Evolutionary conservation across 2,113 vertebrate genomes (phyloP).

Genomic region (Archilochus colubris): DNA sequence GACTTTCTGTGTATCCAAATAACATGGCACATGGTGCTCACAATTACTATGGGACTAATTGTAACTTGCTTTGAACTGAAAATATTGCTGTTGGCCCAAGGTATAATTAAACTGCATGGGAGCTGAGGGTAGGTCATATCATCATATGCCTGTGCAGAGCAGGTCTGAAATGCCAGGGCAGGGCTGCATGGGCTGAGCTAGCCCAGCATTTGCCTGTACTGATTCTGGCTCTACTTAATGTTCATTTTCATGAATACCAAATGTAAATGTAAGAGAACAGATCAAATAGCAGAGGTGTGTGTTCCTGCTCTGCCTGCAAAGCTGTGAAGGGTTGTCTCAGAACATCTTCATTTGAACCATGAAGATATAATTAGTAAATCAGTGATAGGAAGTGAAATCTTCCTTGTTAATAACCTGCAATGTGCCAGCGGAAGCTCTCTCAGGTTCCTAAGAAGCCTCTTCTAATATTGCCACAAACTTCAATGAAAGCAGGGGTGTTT

Average conservation of each 20-base stretch:
- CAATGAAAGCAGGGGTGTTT: not conserved
- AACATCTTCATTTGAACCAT: conserved; percentile 22
- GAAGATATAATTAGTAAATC: conserved; percentile 17
- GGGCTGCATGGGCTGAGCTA: not conserved
- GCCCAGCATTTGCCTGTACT: not conserved
- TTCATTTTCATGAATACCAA: not conserved
- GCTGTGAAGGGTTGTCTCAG: not conserved
- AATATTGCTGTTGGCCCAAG: not conserved
- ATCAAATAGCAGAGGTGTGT: not conserved
- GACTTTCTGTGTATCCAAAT: not conserved
- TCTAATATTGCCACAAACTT: not conserved
- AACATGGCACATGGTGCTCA: not conserved
- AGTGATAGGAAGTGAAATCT: not conserved
- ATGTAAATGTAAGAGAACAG: not conserved
- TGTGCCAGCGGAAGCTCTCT: not conserved
- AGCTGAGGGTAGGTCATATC: not conserved
- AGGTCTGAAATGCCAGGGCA: not conserved
- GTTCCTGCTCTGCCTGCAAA: not conserved
- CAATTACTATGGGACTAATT: not conserved
- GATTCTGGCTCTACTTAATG: not conserved
- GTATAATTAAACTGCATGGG: not conserved
- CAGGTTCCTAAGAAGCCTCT: not conserved
- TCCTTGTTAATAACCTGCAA: not conserved
- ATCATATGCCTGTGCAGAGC: not conserved
- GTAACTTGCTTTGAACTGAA: not conserved